These are phyloP conservation scores for Drosophila dunni DNA, from an alignment of 1,140 invertebrate genomes.

Conservation along the genomic window DNA sequence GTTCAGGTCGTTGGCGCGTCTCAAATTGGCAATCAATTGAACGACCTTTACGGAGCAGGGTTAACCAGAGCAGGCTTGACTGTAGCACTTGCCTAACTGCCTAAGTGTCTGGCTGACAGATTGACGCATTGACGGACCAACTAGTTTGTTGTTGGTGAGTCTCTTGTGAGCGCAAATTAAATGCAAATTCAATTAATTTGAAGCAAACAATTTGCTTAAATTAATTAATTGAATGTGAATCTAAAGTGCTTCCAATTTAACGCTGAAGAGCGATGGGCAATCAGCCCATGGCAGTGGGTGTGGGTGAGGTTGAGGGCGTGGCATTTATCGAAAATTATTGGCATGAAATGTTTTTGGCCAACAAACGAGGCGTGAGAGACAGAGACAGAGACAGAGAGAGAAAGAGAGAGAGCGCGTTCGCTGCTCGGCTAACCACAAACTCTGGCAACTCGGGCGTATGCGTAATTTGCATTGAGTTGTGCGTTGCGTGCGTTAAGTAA, in stretches of 20 bases:
- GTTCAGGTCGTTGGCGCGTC: neutral
- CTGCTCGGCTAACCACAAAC: conserved; percentile 67
- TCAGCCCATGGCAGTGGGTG: no score
- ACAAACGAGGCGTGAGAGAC: conserved; percentile 15
- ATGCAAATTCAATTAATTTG: conserved; percentile 84
- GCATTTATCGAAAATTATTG: conserved; percentile 77
- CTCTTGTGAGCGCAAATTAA: conserved; percentile 79
- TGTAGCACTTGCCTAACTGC: conserved; percentile 29
- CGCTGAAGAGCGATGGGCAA: conserved; percentile 66
- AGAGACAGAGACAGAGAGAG: neutral
- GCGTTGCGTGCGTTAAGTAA: conserved; percentile 70
- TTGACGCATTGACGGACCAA: conserved; percentile 32
- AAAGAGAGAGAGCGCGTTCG: conserved; percentile 5
- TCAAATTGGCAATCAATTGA: conserved; percentile 67
- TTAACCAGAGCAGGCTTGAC: conserved; percentile 31
- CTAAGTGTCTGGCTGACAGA: conserved; percentile 42
- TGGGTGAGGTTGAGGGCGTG: conserved; percentile 44
- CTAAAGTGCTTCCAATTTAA: conserved; percentile 81
- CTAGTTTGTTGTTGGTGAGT: conserved; percentile 41
- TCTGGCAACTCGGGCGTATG: conserved; percentile 74
- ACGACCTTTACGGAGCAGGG: conserved; percentile 3
- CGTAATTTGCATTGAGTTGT: conserved; percentile 74
- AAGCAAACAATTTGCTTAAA: conserved; percentile 84
- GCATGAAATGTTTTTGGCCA: conserved; percentile 46
- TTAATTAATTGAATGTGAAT: conserved; percentile 84